Evolutionary conservation across 1,140 invertebrate species (phyloP).

Genomic region (Bursaphelenchus mucronatus): DNA sequence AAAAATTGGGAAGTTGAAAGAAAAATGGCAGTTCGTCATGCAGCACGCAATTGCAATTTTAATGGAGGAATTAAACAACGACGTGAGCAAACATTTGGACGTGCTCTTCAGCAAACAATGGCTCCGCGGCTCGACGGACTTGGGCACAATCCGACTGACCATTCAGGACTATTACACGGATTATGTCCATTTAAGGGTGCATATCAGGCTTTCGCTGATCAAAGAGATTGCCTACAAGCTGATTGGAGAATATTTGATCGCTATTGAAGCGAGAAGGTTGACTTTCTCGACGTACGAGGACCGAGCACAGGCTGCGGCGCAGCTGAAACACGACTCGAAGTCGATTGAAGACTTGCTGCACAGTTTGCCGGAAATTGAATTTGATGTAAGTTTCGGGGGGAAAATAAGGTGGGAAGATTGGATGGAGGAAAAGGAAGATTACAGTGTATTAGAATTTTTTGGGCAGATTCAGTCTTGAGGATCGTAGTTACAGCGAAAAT

Average conservation of each 20-base stretch:
- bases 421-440: too few species aligned
- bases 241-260: conserved; percentile 42
- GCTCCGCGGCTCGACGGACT: conserved; percentile 23
- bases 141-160: conserved; percentile 48
- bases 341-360: conserved; percentile 24
- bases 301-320: conserved; percentile 38
- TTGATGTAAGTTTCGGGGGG: too few species aligned
- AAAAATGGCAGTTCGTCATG: conserved; percentile 37
- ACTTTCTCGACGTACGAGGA: conserved; percentile 46
- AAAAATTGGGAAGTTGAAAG: conserved; percentile 49
- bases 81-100: conserved; percentile 38
- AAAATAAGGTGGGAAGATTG: too few species aligned
- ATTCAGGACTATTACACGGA: conserved; percentile 43
- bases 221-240: conserved; percentile 43
- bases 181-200: conserved; percentile 38
- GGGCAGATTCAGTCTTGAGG: too few species aligned
- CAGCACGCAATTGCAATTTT: conserved; percentile 38
- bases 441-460: too few species aligned
- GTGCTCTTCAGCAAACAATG: conserved; percentile 41
- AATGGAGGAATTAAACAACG: conserved; percentile 44
- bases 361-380: too few species aligned
- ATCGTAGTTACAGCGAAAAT: too few species aligned
- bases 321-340: conserved; percentile 36
- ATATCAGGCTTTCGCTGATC: conserved; percentile 31
- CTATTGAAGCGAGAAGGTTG: conserved; percentile 39